Base-by-base conservation (phyloP, 1,140 invertebrate genomes). In the Drosophila pandora region DNA sequence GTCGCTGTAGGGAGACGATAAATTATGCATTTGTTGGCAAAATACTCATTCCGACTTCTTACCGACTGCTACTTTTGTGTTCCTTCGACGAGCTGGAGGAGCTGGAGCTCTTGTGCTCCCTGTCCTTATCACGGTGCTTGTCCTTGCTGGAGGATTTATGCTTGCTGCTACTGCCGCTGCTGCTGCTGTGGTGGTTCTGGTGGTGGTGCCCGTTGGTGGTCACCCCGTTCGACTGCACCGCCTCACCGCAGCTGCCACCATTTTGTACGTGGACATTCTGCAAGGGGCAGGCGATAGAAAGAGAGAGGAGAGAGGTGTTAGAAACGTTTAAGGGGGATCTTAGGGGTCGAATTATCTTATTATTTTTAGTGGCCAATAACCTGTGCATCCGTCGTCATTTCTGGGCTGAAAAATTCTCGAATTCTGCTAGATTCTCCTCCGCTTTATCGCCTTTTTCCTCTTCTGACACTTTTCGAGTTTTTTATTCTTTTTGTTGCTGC, bases 101-200 rank as follows among this genome's bases (percentile, higher is more conserved):
- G 67, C 75, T 78, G 68, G 89, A 92, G 52, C 91, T 93, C 58
- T 92, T 93, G 30, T 93, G 92, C 43, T 93, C 81, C 55, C 81
- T 48, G 12, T 91, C 90, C 70, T 81, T 93, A 64, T 93, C 93
- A 68, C 93, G 92, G 60, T 93, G 91, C 59, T 93, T 93, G 55
- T 93, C 92, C 82, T 92, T 92, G 74, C 93, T 95, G 2, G 94
- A 95, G 30, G 94, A 95, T 67, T 94, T 95, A 78, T 94, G 94
- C 81, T 94, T 92, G 79, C 93, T 93, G 78, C 93, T 93, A 69
- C 94, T 93, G 69, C 92, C 93, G 87, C 93, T 93, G 74, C 93
- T 92, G 72, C 92, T 93, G 90, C 92, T 93, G 72, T 93, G 93
- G 70, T 92, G 93, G 57, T 56, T 25, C 32, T 63, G 60, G 25